phyloP scores from a whole-genome alignment of 2,797 vertebrate species.

The Pelobates cultripes region DNA sequence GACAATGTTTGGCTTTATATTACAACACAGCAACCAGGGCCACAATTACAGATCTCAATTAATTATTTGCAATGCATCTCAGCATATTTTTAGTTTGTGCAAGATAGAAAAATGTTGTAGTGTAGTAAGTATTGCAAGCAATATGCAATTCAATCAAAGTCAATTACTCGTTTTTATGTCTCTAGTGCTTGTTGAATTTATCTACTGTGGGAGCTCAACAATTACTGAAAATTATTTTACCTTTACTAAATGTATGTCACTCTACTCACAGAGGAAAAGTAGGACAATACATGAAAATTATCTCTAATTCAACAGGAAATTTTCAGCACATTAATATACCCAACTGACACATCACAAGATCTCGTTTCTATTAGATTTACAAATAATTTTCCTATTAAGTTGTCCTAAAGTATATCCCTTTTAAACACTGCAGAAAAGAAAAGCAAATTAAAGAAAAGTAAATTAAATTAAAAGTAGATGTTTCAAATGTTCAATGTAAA shows the following conservation, averaged over 20 bases:
- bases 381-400: slow-evolving; percentile 23
- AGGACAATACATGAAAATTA: slow-evolving; percentile 47
- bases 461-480: slow-evolving; percentile 35
- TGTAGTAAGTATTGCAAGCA: neutral
- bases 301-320: slow-evolving; percentile 44
- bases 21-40: too few species aligned
- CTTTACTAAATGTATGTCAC: slow-evolving; percentile 42
- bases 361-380: slow-evolving; percentile 43
- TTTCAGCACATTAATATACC: slow-evolving; percentile 45
- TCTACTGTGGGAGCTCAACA: slow-evolving; percentile 45
- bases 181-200: slow-evolving; percentile 32
- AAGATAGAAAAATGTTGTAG: too few species aligned
- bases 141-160: slow-evolving; percentile 17
- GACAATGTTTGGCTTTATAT: too few species aligned
- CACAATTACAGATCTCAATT: too few species aligned
- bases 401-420: slow-evolving; percentile 24
- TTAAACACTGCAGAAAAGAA: slow-evolving; percentile 28
- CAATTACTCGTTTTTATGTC: slow-evolving; percentile 10
- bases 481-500: slow-evolving; percentile 21
- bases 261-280: slow-evolving; percentile 40
- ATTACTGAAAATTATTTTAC: slow-evolving; percentile 40
- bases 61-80: too few species aligned
- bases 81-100: too few species aligned
- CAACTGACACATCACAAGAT: slow-evolving; percentile 39
- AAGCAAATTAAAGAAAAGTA: neutral